Conservation (phyloP, 2,888 invertebrate genomes). For the Linnaemya tessellans region DNA sequence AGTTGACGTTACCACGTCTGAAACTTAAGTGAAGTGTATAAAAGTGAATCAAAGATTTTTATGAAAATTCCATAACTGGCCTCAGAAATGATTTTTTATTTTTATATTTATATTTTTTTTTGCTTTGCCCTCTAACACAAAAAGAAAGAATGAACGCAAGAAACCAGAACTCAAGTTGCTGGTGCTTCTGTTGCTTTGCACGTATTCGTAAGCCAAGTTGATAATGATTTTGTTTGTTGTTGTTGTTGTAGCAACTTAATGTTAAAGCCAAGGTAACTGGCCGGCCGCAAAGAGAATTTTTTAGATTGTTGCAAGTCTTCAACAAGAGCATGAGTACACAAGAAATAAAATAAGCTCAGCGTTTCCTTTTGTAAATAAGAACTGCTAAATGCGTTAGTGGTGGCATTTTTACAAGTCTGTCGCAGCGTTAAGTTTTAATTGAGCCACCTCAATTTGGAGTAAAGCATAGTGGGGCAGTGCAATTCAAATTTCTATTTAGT, state of each 20-base stretch:
- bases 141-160: constrained; percentile 33
- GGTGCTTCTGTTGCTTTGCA: constrained; percentile 15
- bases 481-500: not conserved
- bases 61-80: constrained; percentile 75
- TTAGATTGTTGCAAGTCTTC: not conserved
- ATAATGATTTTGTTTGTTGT: not conserved
- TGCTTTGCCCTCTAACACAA: constrained; percentile 22
- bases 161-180: constrained; percentile 62
- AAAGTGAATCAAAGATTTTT: constrained; percentile 81
- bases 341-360: constrained; percentile 11
- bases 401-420: constrained; percentile 38
- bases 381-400: not conserved
- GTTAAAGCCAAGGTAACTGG: constrained; percentile 67
- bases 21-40: constrained; percentile 81
- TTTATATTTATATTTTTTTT: too few species aligned
- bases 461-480: not conserved
- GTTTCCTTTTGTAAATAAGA: constrained; percentile 11
- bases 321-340: constrained; percentile 11
- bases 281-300: constrained; percentile 38
- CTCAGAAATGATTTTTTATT: not conserved
- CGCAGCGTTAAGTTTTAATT: constrained; percentile 12
- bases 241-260: constrained; percentile 45
- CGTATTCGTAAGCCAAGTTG: constrained; percentile 39
- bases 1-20: constrained; percentile 75
- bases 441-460: not conserved